Conservation (phyloP, 2,797 vertebrate genomes). For the Acestrorhynchus altus region DNA sequence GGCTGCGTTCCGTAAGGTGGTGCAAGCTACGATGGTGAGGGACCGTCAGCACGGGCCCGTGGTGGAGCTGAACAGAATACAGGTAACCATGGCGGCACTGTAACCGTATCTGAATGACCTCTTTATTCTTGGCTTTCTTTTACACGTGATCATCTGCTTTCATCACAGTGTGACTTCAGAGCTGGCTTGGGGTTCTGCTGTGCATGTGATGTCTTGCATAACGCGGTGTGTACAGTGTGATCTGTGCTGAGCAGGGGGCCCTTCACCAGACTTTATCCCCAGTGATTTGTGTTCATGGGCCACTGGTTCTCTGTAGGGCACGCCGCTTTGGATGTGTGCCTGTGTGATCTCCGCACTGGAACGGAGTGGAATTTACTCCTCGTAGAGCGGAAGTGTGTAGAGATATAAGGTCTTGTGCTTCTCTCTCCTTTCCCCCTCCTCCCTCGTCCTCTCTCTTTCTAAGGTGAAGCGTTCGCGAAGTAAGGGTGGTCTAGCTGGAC, state of each 20-base stretch:
- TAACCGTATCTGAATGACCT: too few species aligned
- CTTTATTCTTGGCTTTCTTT: not conserved
- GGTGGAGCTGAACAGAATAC: slow-evolving; percentile 97
- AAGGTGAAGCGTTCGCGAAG: slow-evolving; percentile 98
- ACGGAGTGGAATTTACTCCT: not conserved
- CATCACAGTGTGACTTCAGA: not conserved
- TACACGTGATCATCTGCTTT: slow-evolving; percentile 5
- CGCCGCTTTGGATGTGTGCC: slow-evolving; percentile 30
- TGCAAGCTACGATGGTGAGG: slow-evolving; percentile 98
- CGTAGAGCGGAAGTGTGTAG: slow-evolving; percentile 36
- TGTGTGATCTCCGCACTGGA: not conserved
- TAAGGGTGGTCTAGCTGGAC: slow-evolving; percentile 98
- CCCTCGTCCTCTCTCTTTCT: not conserved
- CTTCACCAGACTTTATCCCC: not conserved
- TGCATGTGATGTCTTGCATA: not conserved
- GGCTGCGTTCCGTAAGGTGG: slow-evolving; percentile 98
- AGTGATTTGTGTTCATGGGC: slow-evolving; percentile 17
- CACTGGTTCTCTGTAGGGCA: slow-evolving; percentile 34
- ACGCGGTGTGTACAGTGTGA: slow-evolving; percentile 43
- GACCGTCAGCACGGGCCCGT: slow-evolving; percentile 97
- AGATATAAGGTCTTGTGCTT: not conserved
- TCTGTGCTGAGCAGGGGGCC: slow-evolving; percentile 18
- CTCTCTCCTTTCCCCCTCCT: not conserved
- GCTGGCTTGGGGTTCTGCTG: not conserved
- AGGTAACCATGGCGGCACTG: slow-evolving; percentile 76